Evolutionary conservation across 2,797 vertebrate genomes (phyloP), one percentile per base, ranked within the genome.

Genomic region (Spheniscus humboldti): DNA sequence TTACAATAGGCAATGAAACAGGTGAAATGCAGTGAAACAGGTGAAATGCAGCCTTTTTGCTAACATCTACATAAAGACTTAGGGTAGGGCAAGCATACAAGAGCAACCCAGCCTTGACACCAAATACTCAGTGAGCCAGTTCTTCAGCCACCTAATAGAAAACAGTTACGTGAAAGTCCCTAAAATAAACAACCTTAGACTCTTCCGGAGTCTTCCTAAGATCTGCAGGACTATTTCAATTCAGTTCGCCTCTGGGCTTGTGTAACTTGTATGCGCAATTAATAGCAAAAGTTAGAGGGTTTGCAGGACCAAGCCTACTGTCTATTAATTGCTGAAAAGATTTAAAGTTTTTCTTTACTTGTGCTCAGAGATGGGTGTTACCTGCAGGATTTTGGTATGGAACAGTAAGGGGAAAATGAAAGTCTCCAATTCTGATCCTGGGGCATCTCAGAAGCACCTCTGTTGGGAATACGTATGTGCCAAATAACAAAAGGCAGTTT

Each of bases 1-100:
- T 48, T 25, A 30, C 4, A 37, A 37, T 0, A 48, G 35, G 45
- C 0, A 1, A 28, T 19, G 10, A 59, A 84, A 39, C 7, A 47
- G 56, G 55, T 28, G 39, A 47, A 59, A 45, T 6, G 18, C 60
- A 1, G 31, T 19, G 10, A 59, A 84, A 39, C 7, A 47, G 56
- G 55, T 28, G 39, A 47, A 59, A 45, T 6, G 18, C 60, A 71
- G 41, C 7, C 7, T 30, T 80, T 62, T 25, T 48, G 20, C 47
- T 52, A 35, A 33, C 1, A 3, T 4, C 24, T 41, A 52, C 30
- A 25, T 23, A 45, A 67, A 48, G 19, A 52, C 10, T 45, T 39
- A 11, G 23, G n/a, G n/a, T 18, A 77, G 64, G 56, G 66, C 18
- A 67, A 71, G 30, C 20, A 33, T 11, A 48, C 13, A n/a, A 28